These are phyloP conservation scores for Stichodactyla helianthus DNA, from an alignment of 64 coral and sea anemone genomes.

Conservation along the genomic window DNA sequence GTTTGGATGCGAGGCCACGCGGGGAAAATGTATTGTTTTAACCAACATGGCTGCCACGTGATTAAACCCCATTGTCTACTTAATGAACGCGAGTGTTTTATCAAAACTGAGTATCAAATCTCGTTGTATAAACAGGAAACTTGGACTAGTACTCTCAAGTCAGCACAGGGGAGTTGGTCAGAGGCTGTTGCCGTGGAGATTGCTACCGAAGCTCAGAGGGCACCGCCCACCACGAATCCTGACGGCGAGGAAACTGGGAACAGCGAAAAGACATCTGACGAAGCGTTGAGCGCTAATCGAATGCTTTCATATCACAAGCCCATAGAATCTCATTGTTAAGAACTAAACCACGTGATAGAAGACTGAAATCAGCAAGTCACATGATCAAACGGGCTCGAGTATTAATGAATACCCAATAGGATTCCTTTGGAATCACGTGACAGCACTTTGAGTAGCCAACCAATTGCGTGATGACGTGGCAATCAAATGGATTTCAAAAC, in stretches of 20 bases:
- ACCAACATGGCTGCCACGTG: too few species aligned
- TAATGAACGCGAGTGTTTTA: too few species aligned
- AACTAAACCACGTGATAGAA: background rate
- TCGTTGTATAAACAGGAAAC: slow-evolving; percentile 45
- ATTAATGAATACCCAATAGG: too few species aligned
- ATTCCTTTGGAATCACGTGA: too few species aligned
- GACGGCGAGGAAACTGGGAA: slow-evolving; percentile 13
- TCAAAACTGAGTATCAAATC: too few species aligned
- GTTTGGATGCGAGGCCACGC: too few species aligned
- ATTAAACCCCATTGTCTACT: too few species aligned
- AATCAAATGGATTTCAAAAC: too few species aligned
- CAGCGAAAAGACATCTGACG: slow-evolving; percentile 18
- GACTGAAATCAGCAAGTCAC: background rate
- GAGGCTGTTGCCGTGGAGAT: slow-evolving; percentile 71
- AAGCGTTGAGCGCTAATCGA: slow-evolving; percentile 8
- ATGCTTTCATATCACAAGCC: slow-evolving; percentile 74
- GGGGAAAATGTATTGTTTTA: too few species aligned
- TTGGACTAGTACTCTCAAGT: slow-evolving; percentile 76
- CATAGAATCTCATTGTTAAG: slow-evolving; percentile 70
- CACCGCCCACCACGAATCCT: background rate
- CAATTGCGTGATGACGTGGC: too few species aligned
- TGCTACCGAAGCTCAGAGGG: slow-evolving; percentile 61
- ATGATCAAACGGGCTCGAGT: too few species aligned
- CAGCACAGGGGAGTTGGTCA: slow-evolving; percentile 81
- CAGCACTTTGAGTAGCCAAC: too few species aligned